These are phyloP conservation scores for Distichodus sexfasciatus DNA, from an alignment of 2,797 vertebrate species.

Conservation along the genomic window DNA sequence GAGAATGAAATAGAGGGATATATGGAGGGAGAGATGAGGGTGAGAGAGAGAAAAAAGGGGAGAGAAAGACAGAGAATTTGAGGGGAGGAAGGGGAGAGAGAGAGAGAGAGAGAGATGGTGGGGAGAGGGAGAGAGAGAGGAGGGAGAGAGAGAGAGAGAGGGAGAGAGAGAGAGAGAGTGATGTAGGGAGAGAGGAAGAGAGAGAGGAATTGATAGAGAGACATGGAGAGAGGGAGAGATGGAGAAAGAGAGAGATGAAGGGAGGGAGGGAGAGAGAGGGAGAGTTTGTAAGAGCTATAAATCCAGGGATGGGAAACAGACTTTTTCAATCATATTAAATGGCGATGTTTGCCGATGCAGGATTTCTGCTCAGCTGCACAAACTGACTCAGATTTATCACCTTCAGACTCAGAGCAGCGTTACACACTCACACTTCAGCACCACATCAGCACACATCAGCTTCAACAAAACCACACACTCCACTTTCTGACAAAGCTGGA, in stretches of 20 bases:
- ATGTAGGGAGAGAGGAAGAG: slow-evolving; percentile 40
- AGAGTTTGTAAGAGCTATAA: slow-evolving; percentile 63
- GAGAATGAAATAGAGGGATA: slow-evolving; percentile 1
- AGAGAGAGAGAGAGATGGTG: too few species aligned
- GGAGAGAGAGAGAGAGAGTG: slow-evolving; percentile 18
- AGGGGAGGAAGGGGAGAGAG: slow-evolving; percentile 43
- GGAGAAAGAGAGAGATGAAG: neutral
- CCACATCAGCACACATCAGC: too few species aligned
- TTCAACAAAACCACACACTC: neutral
- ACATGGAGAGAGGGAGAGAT: slow-evolving; percentile 27
- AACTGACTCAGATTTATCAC: slow-evolving; percentile 40
- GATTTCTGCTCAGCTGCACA: slow-evolving; percentile 24
- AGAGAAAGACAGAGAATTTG: slow-evolving; percentile 31
- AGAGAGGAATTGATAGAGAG: slow-evolving; percentile 41
- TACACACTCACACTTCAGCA: too few species aligned
- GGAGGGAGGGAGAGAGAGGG: slow-evolving; percentile 38
- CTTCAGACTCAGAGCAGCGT: slow-evolving; percentile 1
- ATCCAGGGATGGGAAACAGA: slow-evolving; percentile 57
- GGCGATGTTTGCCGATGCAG: slow-evolving; percentile 56
- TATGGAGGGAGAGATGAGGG: slow-evolving; percentile 37
- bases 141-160: slow-evolving; percentile 44
- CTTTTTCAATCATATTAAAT: slow-evolving; percentile 65
- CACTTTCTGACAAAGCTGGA: too few species aligned
- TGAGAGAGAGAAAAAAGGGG: slow-evolving; percentile 39
- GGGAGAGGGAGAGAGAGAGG: slow-evolving; percentile 47